Evolutionary conservation across 2,888 invertebrate species (phyloP), one percentile per base, ranked within the genome.

Genomic region (Deilephila elpenor): DNA sequence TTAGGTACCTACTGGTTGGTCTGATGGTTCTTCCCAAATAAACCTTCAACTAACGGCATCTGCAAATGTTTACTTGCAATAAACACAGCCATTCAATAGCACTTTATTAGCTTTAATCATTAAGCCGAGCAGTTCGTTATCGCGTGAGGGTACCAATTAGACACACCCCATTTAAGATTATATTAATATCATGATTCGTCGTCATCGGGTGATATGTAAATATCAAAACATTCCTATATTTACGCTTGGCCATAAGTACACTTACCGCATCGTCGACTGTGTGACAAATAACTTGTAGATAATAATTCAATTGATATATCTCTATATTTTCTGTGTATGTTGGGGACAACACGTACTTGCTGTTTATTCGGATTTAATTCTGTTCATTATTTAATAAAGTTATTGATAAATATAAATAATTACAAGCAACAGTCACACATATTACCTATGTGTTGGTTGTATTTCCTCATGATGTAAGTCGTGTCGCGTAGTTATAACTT

Each of bases 181-280:
- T 14, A 44, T n/a, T 73, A 78, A 67, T 75, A 76, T 70, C 80
- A 76, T 75, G 67, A 77, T 71, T 71, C 3, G 74, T 67, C 72
- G 77, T 77, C 77, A 79, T 73, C 72, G 67, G 70, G 59, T 59
- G 72, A 34, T 44, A 70, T 74, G 70, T 74, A 78, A 79, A 78
- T 74, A 80, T 76, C 71, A 79, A 79, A 82, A 79, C 75, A 81
- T 80, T 79, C 75, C 75, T 77, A 51, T 78, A 75, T 74, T 78
- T 77, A 79, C 70, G 71, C 72, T 62, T 73, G 61, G 56, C 20
- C 8, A 53, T 59, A 53, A 25, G 14, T 56, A n/a, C 25, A 59
- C 56, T 59, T 53, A 59, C 67, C 32, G 20, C 53, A 53, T 64
- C 20, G 59, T 7, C 62, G 64, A 59, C 59, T 62, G 44, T 8